Evolutionary conservation across 2,113 vertebrate genomes (phyloP).

Genomic region (Amazona vittata): DNA sequence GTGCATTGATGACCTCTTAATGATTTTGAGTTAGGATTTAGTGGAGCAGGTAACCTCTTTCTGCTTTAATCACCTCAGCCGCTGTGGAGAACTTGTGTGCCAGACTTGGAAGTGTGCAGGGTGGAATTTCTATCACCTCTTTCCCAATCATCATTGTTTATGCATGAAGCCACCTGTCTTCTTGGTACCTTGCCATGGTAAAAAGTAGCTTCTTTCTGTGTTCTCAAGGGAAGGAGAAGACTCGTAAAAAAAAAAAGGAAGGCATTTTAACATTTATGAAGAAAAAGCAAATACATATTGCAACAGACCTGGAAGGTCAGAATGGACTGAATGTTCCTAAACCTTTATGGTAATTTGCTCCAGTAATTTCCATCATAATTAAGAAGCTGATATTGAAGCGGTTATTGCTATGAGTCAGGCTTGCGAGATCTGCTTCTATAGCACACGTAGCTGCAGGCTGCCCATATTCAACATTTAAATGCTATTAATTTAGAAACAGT

Average conservation of each 20-base stretch:
- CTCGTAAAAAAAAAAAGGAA: background rate
- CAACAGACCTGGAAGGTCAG: slow-evolving; percentile 52
- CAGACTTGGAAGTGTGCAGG: slow-evolving; percentile 21
- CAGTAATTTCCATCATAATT: slow-evolving; percentile 64
- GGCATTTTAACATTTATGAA: slow-evolving; percentile 44
- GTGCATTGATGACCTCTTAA: background rate
- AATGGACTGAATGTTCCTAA: slow-evolving; percentile 70
- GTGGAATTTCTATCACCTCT: slow-evolving; percentile 63
- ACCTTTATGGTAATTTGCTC: slow-evolving; percentile 62
- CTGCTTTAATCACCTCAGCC: background rate
- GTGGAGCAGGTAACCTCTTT: background rate
- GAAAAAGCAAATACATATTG: slow-evolving; percentile 53
- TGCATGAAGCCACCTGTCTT: slow-evolving; percentile 60
- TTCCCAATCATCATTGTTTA: slow-evolving; percentile 43
- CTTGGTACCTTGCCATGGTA: slow-evolving; percentile 54
- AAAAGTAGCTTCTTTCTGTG: background rate
- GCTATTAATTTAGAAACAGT: slow-evolving; percentile 35
- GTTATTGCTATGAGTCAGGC: slow-evolving; percentile 50
- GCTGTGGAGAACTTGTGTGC: background rate
- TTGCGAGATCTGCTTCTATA: slow-evolving; percentile 41
- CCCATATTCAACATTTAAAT: slow-evolving; percentile 34
- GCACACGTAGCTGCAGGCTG: slow-evolving; percentile 35
- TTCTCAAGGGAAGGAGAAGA: slow-evolving; percentile 30
- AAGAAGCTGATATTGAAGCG: slow-evolving; percentile 25
- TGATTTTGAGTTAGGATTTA: background rate